Conservation (phyloP, 2,888 invertebrate genomes). For the Chrysomela aeneicollis region DNA sequence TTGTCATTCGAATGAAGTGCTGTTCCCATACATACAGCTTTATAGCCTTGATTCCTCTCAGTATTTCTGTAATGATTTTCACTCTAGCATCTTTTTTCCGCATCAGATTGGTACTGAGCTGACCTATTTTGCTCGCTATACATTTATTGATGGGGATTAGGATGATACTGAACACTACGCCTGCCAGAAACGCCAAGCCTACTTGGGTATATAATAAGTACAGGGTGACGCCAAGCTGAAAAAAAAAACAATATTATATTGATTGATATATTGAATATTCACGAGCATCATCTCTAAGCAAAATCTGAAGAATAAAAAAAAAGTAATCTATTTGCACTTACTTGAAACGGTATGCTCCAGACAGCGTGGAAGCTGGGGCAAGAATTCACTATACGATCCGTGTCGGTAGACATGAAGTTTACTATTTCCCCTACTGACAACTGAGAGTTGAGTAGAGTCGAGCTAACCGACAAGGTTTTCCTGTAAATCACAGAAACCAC, state of each 20-base stretch:
- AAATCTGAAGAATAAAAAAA: neutral
- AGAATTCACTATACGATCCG: slow-evolving; percentile 93
- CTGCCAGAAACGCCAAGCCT: slow-evolving; percentile 90
- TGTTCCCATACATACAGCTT: slow-evolving; percentile 96
- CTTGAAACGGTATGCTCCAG: slow-evolving; percentile 96
- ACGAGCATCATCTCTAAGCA: too few species aligned
- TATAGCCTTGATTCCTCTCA: slow-evolving; percentile 87
- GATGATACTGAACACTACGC: slow-evolving; percentile 83
- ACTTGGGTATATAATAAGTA: slow-evolving; percentile 88
- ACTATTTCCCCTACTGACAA: slow-evolving; percentile 86
- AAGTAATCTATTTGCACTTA: slow-evolving; percentile 55
- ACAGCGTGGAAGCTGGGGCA: slow-evolving; percentile 95
- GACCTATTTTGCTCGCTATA: slow-evolving; percentile 88
- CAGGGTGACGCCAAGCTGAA: slow-evolving; percentile 80
- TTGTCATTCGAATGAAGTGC: slow-evolving; percentile 77
- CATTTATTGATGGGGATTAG: slow-evolving; percentile 93
- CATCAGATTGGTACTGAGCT: slow-evolving; percentile 89
- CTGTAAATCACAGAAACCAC: slow-evolving; percentile 84
- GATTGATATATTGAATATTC: too few species aligned
- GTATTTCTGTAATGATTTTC: slow-evolving; percentile 84
- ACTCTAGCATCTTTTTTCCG: slow-evolving; percentile 88
- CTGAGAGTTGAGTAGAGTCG: slow-evolving; percentile 55
- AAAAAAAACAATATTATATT: slow-evolving; percentile 2
- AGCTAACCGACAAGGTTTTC: slow-evolving; percentile 67
- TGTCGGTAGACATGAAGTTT: slow-evolving; percentile 97